Base-by-base conservation (phyloP, 2,797 vertebrate genomes). In the Loriculus beryllinus region DNA sequence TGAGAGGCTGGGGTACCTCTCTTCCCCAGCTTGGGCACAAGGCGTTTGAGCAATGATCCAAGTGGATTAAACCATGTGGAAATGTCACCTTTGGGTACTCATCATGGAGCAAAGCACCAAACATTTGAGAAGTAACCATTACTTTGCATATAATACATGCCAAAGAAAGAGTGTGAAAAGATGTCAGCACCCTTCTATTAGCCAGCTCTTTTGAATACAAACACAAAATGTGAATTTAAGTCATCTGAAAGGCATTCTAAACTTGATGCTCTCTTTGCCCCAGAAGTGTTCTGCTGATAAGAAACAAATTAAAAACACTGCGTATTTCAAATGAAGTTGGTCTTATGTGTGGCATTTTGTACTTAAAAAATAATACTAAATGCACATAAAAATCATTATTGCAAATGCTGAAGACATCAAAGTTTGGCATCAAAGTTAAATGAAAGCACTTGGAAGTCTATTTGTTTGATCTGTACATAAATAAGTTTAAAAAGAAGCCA, bases 291-390 rank as follows among this genome's bases (percentile, higher is more conserved):
- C 49, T 70, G 60, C 92, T 94, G 96, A 91, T 97, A 96, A 97
- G 96, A 91, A 96, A 93, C 77, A 88, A 97, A 97, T 97, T 92
- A 96, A 95, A 95, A 88, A 88, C 85, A 70, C 49, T 68, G 81
- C 68, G 15, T 95, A 86, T 92, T 94, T 92, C 71, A 80, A 82
- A 91, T 77, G 72, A 91, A 94, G 85, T 33, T 85, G 72, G 79
- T 87, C 89, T 96, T 86, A 92, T 89, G 89, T 69, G 51, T 82
- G 82, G 82, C 25, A 1, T 92, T 82, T 86, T 80, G 71, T 88
- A 78, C 72, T 92, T 64, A 85, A 78, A 81, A 95, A 93, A 77
- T 59, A 65, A 88, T 67, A 80, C 45, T 87, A 95, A 95, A 87
- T 72, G 62, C 93, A 93, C 85, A 86, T 96, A 88, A 92, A 95